These are phyloP conservation scores for Pluvianellus socialis DNA, from an alignment of 2,113 vertebrate species.

Conservation along the genomic window DNA sequence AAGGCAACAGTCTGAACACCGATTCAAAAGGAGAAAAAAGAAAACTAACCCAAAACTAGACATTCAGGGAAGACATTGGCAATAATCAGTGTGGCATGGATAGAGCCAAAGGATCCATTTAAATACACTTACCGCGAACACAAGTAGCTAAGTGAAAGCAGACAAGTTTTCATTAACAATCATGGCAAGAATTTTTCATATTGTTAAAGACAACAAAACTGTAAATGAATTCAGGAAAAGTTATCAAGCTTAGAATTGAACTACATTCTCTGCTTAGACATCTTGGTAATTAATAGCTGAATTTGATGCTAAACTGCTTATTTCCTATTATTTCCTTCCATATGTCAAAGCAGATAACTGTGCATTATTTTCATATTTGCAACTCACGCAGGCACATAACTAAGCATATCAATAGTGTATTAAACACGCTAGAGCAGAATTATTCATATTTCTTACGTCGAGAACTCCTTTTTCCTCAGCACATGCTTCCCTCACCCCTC, in stretches of 20 bases:
- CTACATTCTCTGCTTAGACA: not conserved
- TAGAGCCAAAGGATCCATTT: not conserved
- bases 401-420: not conserved
- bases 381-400: not conserved
- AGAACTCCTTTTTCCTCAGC: not conserved
- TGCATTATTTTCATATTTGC: not conserved
- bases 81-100: not conserved
- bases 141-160: not conserved
- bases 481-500: not conserved
- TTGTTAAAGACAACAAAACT: not conserved
- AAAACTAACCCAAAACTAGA: not conserved
- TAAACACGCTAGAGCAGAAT: not conserved
- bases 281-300: not conserved
- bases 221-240: not conserved
- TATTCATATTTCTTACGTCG: not conserved
- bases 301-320: not conserved
- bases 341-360: not conserved
- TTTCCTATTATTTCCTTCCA: not conserved
- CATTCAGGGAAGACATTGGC: not conserved
- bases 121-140: not conserved
- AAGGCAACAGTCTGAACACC: not conserved
- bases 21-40: not conserved
- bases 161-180: not conserved
- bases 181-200: not conserved
- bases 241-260: not conserved